phyloP scores from a whole-genome alignment of 2,888 invertebrate genomes.

The Acronicta psi region DNA sequence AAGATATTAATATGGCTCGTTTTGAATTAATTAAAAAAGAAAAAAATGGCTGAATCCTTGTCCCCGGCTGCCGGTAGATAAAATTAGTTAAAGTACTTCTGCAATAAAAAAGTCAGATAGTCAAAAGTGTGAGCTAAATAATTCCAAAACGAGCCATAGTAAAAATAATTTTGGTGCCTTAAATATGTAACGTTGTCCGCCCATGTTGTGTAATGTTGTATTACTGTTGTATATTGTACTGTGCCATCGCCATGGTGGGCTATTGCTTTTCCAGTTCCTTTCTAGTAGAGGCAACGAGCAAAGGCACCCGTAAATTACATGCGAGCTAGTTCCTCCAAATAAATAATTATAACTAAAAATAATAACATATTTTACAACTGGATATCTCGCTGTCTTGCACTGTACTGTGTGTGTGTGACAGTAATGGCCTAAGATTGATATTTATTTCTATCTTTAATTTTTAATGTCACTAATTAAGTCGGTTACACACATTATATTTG shows the following conservation, averaged over 20 bases:
- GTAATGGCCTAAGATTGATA: no score
- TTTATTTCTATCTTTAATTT: no score
- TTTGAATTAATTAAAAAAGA: slow-evolving; percentile 41
- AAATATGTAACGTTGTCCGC: slow-evolving; percentile 80
- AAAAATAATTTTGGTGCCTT: slow-evolving; percentile 77
- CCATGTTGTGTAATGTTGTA: slow-evolving; percentile 62
- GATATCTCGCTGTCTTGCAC: no score
- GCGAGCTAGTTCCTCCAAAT: not conserved
- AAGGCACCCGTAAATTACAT: not conserved
- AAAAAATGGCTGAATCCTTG: no score
- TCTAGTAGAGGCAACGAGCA: not conserved
- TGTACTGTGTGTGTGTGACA: no score
- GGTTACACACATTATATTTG: no score
- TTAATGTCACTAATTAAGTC: no score
- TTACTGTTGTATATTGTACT: slow-evolving; percentile 37
- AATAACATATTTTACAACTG: no score
- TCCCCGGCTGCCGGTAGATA: no score
- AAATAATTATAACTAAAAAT: no score
- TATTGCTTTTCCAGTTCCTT: slow-evolving; percentile 19
- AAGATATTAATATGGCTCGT: slow-evolving; percentile 28
- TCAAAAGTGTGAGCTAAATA: not conserved
- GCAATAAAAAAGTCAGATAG: no score
- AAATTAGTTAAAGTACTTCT: no score
- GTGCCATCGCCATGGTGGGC: slow-evolving; percentile 43
- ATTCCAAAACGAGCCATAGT: slow-evolving; percentile 30